These are phyloP conservation scores for Megalops atlanticus DNA, from an alignment of 2,113 vertebrate genomes.

Conservation along the genomic window DNA sequence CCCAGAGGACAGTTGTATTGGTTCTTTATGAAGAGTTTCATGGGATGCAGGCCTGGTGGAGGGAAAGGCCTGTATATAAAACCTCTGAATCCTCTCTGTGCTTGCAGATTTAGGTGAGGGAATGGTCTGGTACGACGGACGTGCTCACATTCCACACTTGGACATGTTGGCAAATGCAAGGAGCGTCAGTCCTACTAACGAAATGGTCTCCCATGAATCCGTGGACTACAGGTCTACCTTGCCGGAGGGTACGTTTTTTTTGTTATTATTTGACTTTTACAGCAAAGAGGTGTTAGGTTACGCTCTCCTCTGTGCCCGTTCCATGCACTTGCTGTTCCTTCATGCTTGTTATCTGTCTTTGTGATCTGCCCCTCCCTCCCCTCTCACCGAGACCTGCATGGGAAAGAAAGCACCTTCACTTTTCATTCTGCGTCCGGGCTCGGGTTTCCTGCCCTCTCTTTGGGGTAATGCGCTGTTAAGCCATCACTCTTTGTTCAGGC, in stretches of 20 bases:
- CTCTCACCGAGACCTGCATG: neutral
- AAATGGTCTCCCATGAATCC: constrained; percentile 97
- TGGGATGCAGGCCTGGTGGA: too few species aligned
- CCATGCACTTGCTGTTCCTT: neutral
- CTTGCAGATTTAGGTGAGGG: constrained; percentile 81
- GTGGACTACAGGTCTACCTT: constrained; percentile 96
- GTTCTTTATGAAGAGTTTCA: neutral
- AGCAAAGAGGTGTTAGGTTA: neutral
- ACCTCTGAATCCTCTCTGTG: constrained; percentile 49
- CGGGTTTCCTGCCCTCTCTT: neutral
- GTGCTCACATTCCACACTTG: constrained; percentile 94
- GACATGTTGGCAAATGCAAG: constrained; percentile 95
- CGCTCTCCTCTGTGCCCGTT: constrained; percentile 1
- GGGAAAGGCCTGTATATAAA: constrained; percentile 1
- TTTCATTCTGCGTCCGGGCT: neutral
- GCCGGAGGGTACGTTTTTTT: constrained; percentile 84
- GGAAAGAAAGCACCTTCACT: neutral
- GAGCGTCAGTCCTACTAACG: constrained; percentile 92
- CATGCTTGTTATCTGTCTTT: neutral
- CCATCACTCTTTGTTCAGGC: too few species aligned
- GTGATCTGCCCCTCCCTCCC: neutral
- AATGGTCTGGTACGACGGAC: constrained; percentile 89
- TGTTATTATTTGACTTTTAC: constrained; percentile 22
- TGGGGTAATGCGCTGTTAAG: neutral
- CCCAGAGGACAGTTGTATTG: neutral